Evolutionary conservation across 2,888 invertebrate species (phyloP).

Genomic region (Chalcis sispes): DNA sequence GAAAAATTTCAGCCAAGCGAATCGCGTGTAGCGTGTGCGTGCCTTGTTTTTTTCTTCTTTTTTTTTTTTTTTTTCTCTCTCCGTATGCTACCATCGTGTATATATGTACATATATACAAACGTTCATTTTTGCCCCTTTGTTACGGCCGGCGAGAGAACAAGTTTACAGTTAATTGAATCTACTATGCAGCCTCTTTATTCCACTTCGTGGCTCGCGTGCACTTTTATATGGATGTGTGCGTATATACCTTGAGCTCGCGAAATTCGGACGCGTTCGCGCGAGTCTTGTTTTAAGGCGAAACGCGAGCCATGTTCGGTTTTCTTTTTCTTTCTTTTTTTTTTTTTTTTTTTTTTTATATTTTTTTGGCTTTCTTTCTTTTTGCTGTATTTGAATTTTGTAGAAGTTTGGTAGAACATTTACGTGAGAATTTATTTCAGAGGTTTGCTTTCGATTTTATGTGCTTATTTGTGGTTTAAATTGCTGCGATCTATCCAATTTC

Average conservation of each 20-base stretch:
- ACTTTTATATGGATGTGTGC: too few species aligned
- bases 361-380: too few species aligned
- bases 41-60: background rate
- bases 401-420: background rate
- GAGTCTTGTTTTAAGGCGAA: too few species aligned
- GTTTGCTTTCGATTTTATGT: conserved; percentile 13
- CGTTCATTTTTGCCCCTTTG: conserved; percentile 17
- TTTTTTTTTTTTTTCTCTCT: background rate
- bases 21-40: conserved; percentile 7
- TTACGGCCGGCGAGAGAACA: conserved; percentile 47
- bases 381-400: too few species aligned
- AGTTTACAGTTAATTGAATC: conserved; percentile 58
- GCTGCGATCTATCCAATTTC: too few species aligned
- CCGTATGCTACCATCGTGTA: background rate
- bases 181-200: conserved; percentile 54
- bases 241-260: too few species aligned
- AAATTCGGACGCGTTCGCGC: conserved; percentile 46
- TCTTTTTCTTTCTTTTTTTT: background rate
- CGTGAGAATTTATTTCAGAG: background rate
- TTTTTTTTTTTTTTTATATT: conserved; percentile 15
- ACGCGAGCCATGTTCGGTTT: background rate
- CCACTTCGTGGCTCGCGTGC: conserved; percentile 22
- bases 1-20: conserved; percentile 34
- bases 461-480: too few species aligned
- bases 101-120: conserved; percentile 8